Evolutionary conservation across 2,113 vertebrate species (phyloP).

Genomic region (Caloenas nicobarica): DNA sequence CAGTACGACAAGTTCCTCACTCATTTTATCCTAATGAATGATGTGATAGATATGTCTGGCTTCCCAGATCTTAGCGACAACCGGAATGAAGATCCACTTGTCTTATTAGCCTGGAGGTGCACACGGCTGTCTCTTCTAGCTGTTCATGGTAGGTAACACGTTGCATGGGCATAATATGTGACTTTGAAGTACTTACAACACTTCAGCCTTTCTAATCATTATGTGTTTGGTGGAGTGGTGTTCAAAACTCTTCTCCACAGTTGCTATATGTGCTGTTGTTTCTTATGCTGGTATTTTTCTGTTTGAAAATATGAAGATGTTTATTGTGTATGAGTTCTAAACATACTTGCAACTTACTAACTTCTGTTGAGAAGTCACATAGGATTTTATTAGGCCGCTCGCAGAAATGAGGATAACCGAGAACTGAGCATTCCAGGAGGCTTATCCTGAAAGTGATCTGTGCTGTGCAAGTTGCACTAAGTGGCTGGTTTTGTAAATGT

Average conservation of each 20-base stretch:
- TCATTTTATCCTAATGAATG: constrained; percentile 95
- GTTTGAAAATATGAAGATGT: not conserved
- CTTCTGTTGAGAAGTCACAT: not conserved
- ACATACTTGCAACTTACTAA: not conserved
- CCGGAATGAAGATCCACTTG: constrained; percentile 95
- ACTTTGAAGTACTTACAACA: not conserved
- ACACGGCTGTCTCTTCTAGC: constrained; percentile 91
- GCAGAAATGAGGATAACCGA: not conserved
- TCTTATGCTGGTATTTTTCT: not conserved
- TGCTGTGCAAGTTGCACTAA: not conserved
- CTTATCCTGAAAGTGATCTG: not conserved
- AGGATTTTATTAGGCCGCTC: not conserved
- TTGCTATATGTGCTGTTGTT: not conserved
- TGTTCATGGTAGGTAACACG: constrained; percentile 81
- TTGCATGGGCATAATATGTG: not conserved
- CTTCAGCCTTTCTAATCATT: not conserved
- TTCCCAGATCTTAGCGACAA: constrained; percentile 96
- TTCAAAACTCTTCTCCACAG: not conserved
- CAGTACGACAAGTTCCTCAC: constrained; percentile 98
- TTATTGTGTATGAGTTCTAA: not conserved
- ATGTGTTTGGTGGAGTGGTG: not conserved
- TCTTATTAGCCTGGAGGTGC: constrained; percentile 95
- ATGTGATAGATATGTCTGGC: constrained; percentile 86
- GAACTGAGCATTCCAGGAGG: not conserved
- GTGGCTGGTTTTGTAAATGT: not conserved